These are phyloP conservation scores for Corythornis cristatus DNA, from an alignment of 2,113 vertebrate species.

Conservation along the genomic window DNA sequence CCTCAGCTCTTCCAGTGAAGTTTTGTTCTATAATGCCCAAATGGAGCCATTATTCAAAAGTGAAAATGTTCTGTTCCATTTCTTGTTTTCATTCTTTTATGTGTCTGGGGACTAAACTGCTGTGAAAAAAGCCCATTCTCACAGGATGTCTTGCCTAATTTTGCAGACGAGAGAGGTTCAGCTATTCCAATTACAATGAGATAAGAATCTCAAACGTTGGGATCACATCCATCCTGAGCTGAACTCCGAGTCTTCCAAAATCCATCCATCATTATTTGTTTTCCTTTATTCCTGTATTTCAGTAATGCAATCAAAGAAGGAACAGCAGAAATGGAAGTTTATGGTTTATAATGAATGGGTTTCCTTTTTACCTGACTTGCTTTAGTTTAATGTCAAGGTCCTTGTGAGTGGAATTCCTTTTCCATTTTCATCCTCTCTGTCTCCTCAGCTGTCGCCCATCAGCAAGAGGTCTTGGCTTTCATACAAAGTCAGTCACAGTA, in stretches of 20 bases:
- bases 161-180: constrained; percentile 58
- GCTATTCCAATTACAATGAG: constrained; percentile 58
- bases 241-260: constrained; percentile 53
- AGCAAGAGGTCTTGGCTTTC: neutral
- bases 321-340: constrained; percentile 4
- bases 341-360: neutral
- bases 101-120: constrained; percentile 43
- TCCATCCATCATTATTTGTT: constrained; percentile 44
- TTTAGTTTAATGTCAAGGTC: neutral
- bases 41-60: constrained; percentile 52
- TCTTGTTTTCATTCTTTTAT: constrained; percentile 63
- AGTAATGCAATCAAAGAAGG: neutral
- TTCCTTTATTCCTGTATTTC: neutral
- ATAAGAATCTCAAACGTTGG: constrained; percentile 63
- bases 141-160: constrained; percentile 63
- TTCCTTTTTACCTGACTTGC: constrained; percentile 17
- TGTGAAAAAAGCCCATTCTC: constrained; percentile 67
- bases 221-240: constrained; percentile 34
- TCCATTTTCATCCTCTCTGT: neutral
- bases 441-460: neutral
- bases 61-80: constrained; percentile 56
- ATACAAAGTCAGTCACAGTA: neutral
- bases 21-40: constrained; percentile 13
- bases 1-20: neutral
- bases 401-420: neutral